Evolutionary conservation across 2,888 invertebrate species (phyloP).

Genomic region (Adelphocoris suturalis): DNA sequence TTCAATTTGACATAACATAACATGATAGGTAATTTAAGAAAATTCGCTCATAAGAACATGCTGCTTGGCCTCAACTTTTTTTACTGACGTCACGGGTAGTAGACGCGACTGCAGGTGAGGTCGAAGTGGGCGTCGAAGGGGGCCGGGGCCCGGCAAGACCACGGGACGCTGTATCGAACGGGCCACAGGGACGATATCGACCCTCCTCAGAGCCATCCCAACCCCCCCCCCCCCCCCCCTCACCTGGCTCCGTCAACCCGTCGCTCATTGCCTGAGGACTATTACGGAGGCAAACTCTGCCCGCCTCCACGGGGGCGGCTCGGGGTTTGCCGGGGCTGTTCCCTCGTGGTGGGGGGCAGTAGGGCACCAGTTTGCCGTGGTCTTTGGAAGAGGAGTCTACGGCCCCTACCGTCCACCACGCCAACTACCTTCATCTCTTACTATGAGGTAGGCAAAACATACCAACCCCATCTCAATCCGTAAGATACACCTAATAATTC

Average conservation of each 20-base stretch:
- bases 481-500: too few relatives aligned
- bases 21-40: too few relatives aligned
- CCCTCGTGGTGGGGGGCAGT: slow-evolving; percentile 49
- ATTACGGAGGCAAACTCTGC: slow-evolving; percentile 53
- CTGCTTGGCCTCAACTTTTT: too few relatives aligned
- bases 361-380: slow-evolving; percentile 53
- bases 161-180: slow-evolving; percentile 43
- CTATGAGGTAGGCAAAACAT: slow-evolving; percentile 45
- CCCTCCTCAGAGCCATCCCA: not conserved
- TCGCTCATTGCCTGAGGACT: slow-evolving; percentile 53
- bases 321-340: not conserved
- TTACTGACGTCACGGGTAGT: too few relatives aligned
- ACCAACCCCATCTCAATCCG: not conserved
- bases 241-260: slow-evolving; percentile 40
- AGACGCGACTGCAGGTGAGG: too few relatives aligned
- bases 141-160: not conserved
- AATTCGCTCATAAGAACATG: too few relatives aligned
- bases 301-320: not conserved
- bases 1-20: too few relatives aligned
- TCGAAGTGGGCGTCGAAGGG: slow-evolving; percentile 26
- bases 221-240: not conserved
- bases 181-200: slow-evolving; percentile 39
- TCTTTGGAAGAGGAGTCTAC: slow-evolving; percentile 25
- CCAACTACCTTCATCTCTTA: not conserved
- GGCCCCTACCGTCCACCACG: slow-evolving; percentile 10